Evolutionary conservation across 53 echinoderm and acorn worm species (phyloP).

Genomic region (Patiria pectinifera): DNA sequence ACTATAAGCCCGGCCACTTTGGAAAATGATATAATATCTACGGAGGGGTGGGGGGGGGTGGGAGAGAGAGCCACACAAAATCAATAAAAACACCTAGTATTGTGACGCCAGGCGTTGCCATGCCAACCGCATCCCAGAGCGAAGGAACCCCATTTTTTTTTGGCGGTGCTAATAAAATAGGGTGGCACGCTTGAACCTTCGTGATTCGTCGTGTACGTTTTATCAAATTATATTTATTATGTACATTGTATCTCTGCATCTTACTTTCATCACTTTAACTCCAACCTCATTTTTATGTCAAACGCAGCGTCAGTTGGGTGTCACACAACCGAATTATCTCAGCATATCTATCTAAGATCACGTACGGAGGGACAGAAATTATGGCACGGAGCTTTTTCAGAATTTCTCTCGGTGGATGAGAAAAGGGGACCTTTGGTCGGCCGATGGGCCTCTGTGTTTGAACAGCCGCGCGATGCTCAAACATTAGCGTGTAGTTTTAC

Average conservation of each 20-base stretch:
- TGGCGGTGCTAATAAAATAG: neutral
- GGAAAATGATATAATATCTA: neutral
- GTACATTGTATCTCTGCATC: neutral
- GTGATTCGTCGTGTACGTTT: neutral
- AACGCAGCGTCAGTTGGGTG: neutral
- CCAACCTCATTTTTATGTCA: neutral
- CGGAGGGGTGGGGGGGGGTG: neutral
- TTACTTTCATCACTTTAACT: neutral
- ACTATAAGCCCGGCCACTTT: neutral
- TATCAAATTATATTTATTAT: neutral
- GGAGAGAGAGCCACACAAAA: neutral
- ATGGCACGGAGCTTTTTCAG: neutral
- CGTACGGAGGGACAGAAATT: neutral
- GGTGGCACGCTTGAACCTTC: neutral
- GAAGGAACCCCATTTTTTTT: neutral
- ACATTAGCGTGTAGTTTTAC: neutral
- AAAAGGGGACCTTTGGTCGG: neutral
- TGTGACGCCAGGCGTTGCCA: constrained; percentile 18
- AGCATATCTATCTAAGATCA: neutral
- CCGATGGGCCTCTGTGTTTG: neutral
- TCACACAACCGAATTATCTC: neutral
- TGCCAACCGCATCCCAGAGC: constrained; percentile 1
- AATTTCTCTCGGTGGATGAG: neutral
- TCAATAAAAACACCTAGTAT: constrained; percentile 6
- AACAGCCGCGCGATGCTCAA: neutral